Conservation (phyloP, 2,797 vertebrate genomes). For the Pygocentrus nattereri region DNA sequence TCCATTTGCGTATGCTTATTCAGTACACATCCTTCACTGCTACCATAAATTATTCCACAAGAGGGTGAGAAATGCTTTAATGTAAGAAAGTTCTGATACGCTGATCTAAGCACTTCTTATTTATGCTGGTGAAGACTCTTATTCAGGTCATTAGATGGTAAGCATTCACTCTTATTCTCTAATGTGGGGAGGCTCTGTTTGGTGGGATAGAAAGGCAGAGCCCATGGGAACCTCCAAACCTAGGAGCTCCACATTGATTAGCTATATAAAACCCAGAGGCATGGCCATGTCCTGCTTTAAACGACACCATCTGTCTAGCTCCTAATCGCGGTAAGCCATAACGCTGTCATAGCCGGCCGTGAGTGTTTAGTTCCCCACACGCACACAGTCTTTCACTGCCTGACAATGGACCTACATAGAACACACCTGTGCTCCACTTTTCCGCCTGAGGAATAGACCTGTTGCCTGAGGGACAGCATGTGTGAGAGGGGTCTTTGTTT, state of each 20-base stretch:
- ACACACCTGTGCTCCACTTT: conserved; percentile 84
- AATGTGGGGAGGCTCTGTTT: conserved; percentile 70
- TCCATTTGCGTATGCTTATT: neutral
- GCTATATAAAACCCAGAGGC: conserved; percentile 76
- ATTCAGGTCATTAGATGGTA: conserved; percentile 80
- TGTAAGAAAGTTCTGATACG: conserved; percentile 43
- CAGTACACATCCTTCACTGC: conserved; percentile 13
- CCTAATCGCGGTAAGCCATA: conserved; percentile 83
- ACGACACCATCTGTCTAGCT: conserved; percentile 63
- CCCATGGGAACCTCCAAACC: conserved; percentile 71
- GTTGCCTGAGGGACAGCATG: conserved; percentile 32
- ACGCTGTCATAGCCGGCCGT: conserved; percentile 75
- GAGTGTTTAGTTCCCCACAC: conserved; percentile 77
- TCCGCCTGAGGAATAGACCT: conserved; percentile 70
- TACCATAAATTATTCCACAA: conserved; percentile 13
- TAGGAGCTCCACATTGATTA: conserved; percentile 77
- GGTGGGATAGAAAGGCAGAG: conserved; percentile 75
- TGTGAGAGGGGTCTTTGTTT: conserved; percentile 22
- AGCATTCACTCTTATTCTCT: conserved; percentile 75
- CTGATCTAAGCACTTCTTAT: conserved; percentile 67
- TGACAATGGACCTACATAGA: conserved; percentile 75
- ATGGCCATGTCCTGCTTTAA: conserved; percentile 56
- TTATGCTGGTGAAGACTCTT: conserved; percentile 72
- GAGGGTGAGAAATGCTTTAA: conserved; percentile 20
- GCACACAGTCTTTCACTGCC: conserved; percentile 71